Evolutionary conservation across 1,140 invertebrate species (phyloP), one percentile per base, ranked within the genome.

Genomic region (Sogatella furcifera): DNA sequence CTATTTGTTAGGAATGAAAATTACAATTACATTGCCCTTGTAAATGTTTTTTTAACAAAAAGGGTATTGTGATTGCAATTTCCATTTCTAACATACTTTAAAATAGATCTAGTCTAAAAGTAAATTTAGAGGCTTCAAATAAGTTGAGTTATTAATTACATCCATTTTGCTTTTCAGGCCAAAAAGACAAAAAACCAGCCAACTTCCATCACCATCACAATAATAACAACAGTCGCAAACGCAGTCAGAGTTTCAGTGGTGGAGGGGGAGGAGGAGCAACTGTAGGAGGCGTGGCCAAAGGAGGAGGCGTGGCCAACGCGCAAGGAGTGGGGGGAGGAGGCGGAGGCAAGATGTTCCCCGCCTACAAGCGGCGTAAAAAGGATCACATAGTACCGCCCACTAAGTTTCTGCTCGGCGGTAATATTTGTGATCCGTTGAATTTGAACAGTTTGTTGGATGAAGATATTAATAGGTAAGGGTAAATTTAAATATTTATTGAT

Each of bases 371-470:
- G 55, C 78, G 86, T 43, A 88, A 88, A 66, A 38, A 54, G 22
- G 86, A 86, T 62, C 81, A 80, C 60, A 78, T 80, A 52, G 85
- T 91, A 62, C 83, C 90, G 34, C 92, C 93, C 0, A 94, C 91
- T 2, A 95, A 95, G 74, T 97, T 97, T 77, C 76, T 97, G 6
- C 78, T 97, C 1, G 95, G 95, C 54, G 95, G 95, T 17, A 97
- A 94, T 71, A 96, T 96, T 65, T 87, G 85, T 64, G 95, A 98
- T 78, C 95, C 95, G 0, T 74, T 98, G 11, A 97, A 98, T 78
- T 76, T 98, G 55, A 93, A 92, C 67, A 92, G 92, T 71, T 78
- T 97, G 67, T 88, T 90, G 71, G 85, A 93, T 75, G 90, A 93
- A 72, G 87, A 91, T 71, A 82, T 91, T 9, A 90, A 90, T 63